Percentiles rank a stretch among this genome's conserved stretches.
These are phyloP conservation scores for Drosophila phalerata DNA, from an alignment of 2,888 invertebrate species.

Conservation along the genomic window DNA sequence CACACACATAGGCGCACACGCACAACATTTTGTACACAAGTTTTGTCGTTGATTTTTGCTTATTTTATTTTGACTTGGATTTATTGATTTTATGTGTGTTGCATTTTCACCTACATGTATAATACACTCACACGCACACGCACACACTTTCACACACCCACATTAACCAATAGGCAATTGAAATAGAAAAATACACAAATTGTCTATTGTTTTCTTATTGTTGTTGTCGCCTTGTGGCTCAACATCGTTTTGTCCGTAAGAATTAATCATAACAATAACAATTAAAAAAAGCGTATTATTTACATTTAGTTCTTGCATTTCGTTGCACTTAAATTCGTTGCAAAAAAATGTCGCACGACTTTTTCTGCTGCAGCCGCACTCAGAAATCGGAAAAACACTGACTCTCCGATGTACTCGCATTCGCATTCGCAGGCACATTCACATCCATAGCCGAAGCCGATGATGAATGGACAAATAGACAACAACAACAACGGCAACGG, in stretches of 20 bases:
- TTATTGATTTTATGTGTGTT: constrained; percentile 79
- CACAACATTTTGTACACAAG: constrained; percentile 50
- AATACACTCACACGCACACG: constrained; percentile 37
- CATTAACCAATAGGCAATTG: constrained; percentile 30
- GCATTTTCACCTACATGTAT: constrained; percentile 67
- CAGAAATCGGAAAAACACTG: constrained; percentile 67
- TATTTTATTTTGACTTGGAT: constrained; percentile 78
- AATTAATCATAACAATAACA: constrained; percentile 21
- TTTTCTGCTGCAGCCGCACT: constrained; percentile 74
- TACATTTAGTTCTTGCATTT: constrained; percentile 72
- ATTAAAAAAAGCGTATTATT: constrained; percentile 53
- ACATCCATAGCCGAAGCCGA: constrained; percentile 51
- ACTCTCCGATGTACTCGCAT: constrained; percentile 46
- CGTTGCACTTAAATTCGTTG: constrained; percentile 79
- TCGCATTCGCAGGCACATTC: constrained; percentile 39
- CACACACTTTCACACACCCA: constrained; percentile 19
- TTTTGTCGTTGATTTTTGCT: constrained; percentile 63
- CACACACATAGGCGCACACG: constrained; percentile 38
- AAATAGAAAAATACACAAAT: constrained; percentile 31
- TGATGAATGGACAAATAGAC: constrained; percentile 59
- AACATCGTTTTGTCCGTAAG: constrained; percentile 14
- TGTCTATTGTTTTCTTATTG: constrained; percentile 5
- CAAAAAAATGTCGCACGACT: constrained; percentile 67
- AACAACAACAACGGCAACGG: no score
- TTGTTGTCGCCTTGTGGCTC: constrained; percentile 2